Conservation (phyloP, 2,113 vertebrate species). For the Dipodomys merriami region DNA sequence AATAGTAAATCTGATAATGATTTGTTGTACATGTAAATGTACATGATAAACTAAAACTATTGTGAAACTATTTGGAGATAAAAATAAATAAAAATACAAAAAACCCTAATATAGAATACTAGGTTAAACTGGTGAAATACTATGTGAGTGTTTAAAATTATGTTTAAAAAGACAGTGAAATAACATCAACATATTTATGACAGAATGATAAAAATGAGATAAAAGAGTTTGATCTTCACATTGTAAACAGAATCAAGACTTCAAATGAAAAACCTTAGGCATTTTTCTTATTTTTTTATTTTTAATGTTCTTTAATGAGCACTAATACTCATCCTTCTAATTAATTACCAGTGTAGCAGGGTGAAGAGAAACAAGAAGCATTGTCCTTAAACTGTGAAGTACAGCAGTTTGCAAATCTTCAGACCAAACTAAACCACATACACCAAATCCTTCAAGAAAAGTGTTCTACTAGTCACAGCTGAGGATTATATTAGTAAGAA, state of each 20-base stretch:
- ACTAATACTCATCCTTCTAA: background rate
- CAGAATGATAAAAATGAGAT: background rate
- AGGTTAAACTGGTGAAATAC: background rate
- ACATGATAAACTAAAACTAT: no score
- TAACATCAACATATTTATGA: background rate
- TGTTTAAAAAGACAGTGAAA: background rate
- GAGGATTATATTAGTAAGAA: background rate
- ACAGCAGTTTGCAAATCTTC: background rate
- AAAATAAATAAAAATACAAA: background rate
- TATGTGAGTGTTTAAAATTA: background rate
- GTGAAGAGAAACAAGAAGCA: background rate
- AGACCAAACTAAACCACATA: background rate
- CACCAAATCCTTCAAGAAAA: background rate
- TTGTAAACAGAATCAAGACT: background rate
- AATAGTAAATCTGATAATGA: no score
- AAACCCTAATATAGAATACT: background rate
- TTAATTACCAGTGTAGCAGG: background rate
- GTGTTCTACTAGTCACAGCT: background rate
- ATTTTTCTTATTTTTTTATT: background rate
- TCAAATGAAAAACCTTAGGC: background rate
- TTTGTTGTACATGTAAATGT: no score
- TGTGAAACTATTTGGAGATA: no score
- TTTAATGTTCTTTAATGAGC: background rate
- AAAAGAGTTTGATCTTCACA: background rate
- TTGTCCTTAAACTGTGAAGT: background rate